phyloP scores from a whole-genome alignment of 2,797 vertebrate species.

The Muraenolepis orangiensis region DNA sequence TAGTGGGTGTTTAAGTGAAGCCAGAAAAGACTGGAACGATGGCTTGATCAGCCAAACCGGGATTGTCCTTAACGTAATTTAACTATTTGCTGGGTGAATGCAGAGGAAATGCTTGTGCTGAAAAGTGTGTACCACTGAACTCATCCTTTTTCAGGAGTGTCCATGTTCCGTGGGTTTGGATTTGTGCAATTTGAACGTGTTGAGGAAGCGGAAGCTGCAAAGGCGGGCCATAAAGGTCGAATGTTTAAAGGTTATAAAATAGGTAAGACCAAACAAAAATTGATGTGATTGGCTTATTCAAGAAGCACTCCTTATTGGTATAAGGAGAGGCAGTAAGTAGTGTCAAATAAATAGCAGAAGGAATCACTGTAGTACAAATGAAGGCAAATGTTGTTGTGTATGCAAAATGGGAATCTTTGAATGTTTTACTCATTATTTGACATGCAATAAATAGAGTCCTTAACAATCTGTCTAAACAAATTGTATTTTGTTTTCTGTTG shows the following conservation, averaged over 20 bases:
- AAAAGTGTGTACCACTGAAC: slow-evolving; percentile 56
- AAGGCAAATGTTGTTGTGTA: neutral
- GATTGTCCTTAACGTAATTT: neutral
- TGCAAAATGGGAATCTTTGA: neutral
- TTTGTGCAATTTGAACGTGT: slow-evolving; percentile 87
- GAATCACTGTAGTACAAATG: neutral
- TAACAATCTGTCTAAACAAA: neutral
- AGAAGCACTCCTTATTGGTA: slow-evolving; percentile 9
- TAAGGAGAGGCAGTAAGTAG: neutral
- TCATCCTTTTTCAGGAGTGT: slow-evolving; percentile 84
- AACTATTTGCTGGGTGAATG: neutral
- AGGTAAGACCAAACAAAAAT: slow-evolving; percentile 76
- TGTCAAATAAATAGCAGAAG: neutral
- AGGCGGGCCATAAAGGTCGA: slow-evolving; percentile 83
- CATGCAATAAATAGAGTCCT: neutral
- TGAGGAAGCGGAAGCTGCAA: slow-evolving; percentile 88
- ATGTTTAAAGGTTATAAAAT: slow-evolving; percentile 90
- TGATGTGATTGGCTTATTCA: slow-evolving; percentile 43
- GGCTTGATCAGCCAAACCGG: neutral
- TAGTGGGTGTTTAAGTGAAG: too few relatives aligned
- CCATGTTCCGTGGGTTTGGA: slow-evolving; percentile 87
- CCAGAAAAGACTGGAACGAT: neutral
- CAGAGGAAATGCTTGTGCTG: slow-evolving; percentile 1
- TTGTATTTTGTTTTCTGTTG: neutral
- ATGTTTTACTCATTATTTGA: neutral